phyloP scores from a whole-genome alignment of 1,140 invertebrate species.

The Phymorhynchus buccinoides region DNA sequence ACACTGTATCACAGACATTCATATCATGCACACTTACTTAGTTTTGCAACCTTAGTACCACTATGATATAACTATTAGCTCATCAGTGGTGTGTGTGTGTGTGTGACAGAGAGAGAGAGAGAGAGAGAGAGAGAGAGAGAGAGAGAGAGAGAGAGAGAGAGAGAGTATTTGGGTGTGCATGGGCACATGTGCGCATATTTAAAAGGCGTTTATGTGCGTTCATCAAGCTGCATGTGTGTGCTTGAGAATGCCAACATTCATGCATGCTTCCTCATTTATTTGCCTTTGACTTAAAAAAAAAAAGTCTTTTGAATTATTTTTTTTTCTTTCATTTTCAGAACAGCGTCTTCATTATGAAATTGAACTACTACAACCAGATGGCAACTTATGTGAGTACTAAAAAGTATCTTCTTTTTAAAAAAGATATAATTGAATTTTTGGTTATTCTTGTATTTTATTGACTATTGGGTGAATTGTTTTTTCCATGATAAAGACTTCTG shows the following conservation, averaged over 20 bases:
- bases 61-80: too few species aligned
- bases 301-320: neutral
- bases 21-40: too few species aligned
- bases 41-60: too few species aligned
- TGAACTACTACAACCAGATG: constrained; percentile 68
- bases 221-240: neutral
- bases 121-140: neutral
- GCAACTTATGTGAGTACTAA: constrained; percentile 62
- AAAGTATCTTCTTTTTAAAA: constrained; percentile 5
- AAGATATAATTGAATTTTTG: too few species aligned
- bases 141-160: neutral
- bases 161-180: neutral
- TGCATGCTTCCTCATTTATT: too few species aligned
- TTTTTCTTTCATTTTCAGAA: constrained; percentile 62
- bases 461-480: too few species aligned
- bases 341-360: constrained; percentile 68
- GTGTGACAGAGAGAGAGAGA: too few species aligned
- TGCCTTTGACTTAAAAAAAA: too few species aligned
- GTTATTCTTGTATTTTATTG: neutral
- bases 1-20: too few species aligned
- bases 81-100: too few species aligned
- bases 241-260: neutral
- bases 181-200: neutral
- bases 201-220: neutral
- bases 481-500: too few species aligned